Conservation (phyloP, 2,888 invertebrate genomes). For the Melinopterus prodromus region DNA sequence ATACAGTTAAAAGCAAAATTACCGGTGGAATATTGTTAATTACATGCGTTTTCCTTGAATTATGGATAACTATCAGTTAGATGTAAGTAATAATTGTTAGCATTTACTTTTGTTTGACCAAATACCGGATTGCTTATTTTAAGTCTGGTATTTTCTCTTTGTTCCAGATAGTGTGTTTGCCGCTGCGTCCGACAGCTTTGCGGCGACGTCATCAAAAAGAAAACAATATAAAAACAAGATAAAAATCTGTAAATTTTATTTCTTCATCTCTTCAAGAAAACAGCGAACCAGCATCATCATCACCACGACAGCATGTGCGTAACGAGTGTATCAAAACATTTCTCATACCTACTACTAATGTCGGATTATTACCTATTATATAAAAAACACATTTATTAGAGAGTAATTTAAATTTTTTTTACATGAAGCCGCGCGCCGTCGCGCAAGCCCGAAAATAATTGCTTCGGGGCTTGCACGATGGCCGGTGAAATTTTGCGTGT, state of each 20-base stretch:
- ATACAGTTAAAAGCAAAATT: too few relatives aligned
- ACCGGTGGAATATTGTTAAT: too few relatives aligned
- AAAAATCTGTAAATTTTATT: conserved; percentile 56
- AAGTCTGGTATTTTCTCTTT: conserved; percentile 43
- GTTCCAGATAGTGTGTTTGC: conserved; percentile 59
- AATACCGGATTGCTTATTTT: not conserved
- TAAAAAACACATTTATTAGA: conserved; percentile 24
- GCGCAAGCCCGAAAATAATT: too few relatives aligned
- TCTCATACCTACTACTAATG: conserved; percentile 38
- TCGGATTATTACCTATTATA: conserved; percentile 8
- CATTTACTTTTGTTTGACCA: too few relatives aligned
- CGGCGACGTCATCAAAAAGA: conserved; percentile 46
- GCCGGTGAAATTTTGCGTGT: conserved; percentile 24
- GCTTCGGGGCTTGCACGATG: too few relatives aligned
- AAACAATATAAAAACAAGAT: conserved; percentile 9
- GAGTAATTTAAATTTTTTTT: conserved; percentile 4
- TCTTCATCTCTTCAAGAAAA: conserved; percentile 51
- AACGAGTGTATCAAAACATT: conserved; percentile 55
- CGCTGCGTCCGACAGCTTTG: conserved; percentile 59
- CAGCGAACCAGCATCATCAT: conserved; percentile 55
- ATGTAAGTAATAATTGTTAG: too few relatives aligned
- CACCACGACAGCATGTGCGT: conserved; percentile 23
- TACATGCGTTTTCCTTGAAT: too few relatives aligned
- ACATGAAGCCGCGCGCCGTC: not conserved
- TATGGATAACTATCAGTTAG: too few relatives aligned